Base-by-base conservation (phyloP, 2,113 vertebrate species). In the Epinephelus moara region DNA sequence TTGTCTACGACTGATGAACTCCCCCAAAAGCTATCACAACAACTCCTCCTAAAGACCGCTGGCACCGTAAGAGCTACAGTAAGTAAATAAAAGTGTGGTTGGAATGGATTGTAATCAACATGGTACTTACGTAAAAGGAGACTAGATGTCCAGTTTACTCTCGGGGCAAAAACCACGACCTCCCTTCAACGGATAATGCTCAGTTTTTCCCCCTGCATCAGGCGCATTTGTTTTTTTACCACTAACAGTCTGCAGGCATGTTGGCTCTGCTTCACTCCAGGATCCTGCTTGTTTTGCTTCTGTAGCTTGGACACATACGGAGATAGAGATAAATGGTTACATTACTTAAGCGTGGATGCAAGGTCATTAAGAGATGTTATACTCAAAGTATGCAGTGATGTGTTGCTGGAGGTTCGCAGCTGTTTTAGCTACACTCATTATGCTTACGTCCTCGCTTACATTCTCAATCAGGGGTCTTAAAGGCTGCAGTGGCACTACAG, bases 21-120 rank as follows among this genome's bases (percentile, higher is more conserved):
- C n/a, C n/a, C 57, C 21, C 70, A 37, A 70, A 80, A 88, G 61
- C 60, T 52, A 25, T 77, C 71, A 42, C 68, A 70, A 66, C 45
- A 63, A 67, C 56, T 49, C n/a, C 19, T 68, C 52, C 11, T 7
- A 66, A 64, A 52, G 55, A 85, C 83, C 49, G 57, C 73, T 19
- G 52, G 27, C 45, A 57, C 27, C 56, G 53, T 25, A 27, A 63
- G 68, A 83, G 52, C 70, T 4, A 21, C 15, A n/a, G 49, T 53
- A 37, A 52, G 61, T 13, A 67, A 82, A 80, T 82, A 78, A 81
- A 80, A 73, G 21, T 60, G 56, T 5, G 76, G 78, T 78, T 27
- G 53, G 62, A 80, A 69, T 33, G 49, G 62, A 84, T 76, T 77
- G 64, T 55, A 87, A 87, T 82, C 75, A 83, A 77, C 49, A 76